Evolutionary conservation across 2,797 vertebrate genomes (phyloP).

Genomic region (Cirrhinus molitorella): DNA sequence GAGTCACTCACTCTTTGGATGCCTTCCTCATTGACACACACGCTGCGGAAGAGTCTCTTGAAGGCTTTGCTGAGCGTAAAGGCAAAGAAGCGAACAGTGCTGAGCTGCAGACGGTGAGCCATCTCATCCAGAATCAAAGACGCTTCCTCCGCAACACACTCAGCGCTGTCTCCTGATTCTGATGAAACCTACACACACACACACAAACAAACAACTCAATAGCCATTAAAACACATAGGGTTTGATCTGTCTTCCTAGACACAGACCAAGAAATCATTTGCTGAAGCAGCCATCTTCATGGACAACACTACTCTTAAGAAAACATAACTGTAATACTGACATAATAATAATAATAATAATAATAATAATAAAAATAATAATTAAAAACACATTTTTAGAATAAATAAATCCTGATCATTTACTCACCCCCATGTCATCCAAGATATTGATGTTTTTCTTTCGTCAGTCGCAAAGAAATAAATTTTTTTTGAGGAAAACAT

Average conservation of each 20-base stretch:
- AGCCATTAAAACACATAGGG: not conserved
- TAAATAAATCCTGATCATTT: too few relatives aligned
- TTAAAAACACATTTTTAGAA: too few relatives aligned
- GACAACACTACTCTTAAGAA: not conserved
- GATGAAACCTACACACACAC: constrained; percentile 80
- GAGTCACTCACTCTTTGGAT: constrained; percentile 90
- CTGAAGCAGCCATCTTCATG: not conserved
- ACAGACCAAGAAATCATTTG: not conserved
- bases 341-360: not conserved
- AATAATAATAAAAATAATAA: too few relatives aligned
- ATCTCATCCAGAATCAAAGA: constrained; percentile 92
- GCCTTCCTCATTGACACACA: constrained; percentile 95
- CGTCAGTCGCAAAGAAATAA: too few relatives aligned
- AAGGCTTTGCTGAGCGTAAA: constrained; percentile 91
- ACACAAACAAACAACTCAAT: not conserved
- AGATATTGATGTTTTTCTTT: too few relatives aligned
- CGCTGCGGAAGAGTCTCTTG: constrained; percentile 90
- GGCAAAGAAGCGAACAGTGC: constrained; percentile 91
- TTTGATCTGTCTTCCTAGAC: not conserved
- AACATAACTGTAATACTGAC: not conserved
- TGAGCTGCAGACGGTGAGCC: constrained; percentile 89
- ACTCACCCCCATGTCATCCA: too few relatives aligned
- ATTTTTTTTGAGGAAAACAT: too few relatives aligned
- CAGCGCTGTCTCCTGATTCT: constrained; percentile 80
- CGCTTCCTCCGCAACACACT: constrained; percentile 86